Conservation (phyloP, 2,888 invertebrate genomes). For the Macrophya alboannulata region DNA sequence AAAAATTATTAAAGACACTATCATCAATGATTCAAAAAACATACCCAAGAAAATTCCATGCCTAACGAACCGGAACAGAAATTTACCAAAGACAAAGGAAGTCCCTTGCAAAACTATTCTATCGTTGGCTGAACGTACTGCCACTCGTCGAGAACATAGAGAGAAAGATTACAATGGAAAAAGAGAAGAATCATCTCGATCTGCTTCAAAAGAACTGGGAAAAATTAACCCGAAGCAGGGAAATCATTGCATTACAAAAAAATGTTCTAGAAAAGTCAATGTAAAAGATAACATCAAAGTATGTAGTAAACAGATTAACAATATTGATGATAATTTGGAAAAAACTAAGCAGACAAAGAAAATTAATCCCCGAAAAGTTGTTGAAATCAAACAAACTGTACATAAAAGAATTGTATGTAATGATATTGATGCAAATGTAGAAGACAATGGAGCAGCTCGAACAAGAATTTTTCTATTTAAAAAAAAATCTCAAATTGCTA, state of each 20-base stretch:
- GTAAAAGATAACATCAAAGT: neutral
- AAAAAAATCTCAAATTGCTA: neutral
- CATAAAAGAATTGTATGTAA: neutral
- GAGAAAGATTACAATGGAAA: neutral
- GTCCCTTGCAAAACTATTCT: neutral
- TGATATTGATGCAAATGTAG: neutral
- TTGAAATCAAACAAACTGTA: neutral
- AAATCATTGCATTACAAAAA: neutral
- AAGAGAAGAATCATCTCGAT: neutral
- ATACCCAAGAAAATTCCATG: neutral
- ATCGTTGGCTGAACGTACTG: neutral
- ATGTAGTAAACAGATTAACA: neutral
- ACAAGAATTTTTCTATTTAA: constrained; percentile 35
- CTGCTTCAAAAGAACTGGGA: neutral
- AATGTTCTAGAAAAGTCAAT: neutral
- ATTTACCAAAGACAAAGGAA: constrained; percentile 4
- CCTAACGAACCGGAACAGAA: neutral
- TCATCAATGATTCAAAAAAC: neutral
- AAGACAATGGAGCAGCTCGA: constrained; percentile 38
- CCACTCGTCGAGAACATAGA: neutral
- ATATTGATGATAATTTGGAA: neutral
- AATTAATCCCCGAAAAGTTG: neutral
- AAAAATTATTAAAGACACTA: neutral
- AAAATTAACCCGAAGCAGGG: constrained; percentile 11
- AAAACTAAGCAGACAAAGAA: neutral